Evolutionary conservation across 2,888 invertebrate species (phyloP), one percentile per base, ranked within the genome.

Genomic region (Drosophila buzzatii): DNA sequence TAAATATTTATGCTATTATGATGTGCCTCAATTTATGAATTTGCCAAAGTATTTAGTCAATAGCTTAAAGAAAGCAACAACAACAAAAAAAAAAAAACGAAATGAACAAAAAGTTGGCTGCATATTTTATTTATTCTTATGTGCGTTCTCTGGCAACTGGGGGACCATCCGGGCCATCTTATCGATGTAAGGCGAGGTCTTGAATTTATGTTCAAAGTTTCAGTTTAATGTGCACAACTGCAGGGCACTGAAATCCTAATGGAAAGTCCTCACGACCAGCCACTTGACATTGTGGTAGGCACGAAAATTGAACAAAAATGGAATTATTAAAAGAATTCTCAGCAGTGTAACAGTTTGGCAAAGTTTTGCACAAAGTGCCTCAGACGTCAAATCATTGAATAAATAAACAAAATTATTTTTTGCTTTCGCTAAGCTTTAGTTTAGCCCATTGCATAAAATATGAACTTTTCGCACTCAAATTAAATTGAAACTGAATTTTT

Each of bases 31-130:
- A 88, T 85, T 85, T 85, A 88, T 86, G 89, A 86, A 89, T 86
- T 86, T 84, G 81, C 73, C 82, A 81, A 86, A 89, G 86, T 89
- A 86, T 89, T 86, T 86, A 86, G 89, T 86, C 89, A 84, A 86
- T 89, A 86, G 85, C 89, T 80, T 74, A 73, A 73, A 73, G 74
- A 61, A 39, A 14, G 14, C 31, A 47, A 23, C 14, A 12, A 27
- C 14, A 16, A 10, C 31, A 14, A 18, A 16, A 39, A 39, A 39
- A 39, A 6, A 5, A 1, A 5, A 33, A 20, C 2, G 47, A 47
- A 35, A 55, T 55, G 58, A n/a, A 70, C 62, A 67, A 73, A 66
- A 79, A 79, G 66, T 65, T 76, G 49, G 51, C 57, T 66, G 83
- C 82, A 85, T 85, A 85, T 82, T 85, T 85, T 73, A 77, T 85